Evolutionary conservation across 23 tunicate species (phyloP).

Genomic region (Halocynthia aurantium): DNA sequence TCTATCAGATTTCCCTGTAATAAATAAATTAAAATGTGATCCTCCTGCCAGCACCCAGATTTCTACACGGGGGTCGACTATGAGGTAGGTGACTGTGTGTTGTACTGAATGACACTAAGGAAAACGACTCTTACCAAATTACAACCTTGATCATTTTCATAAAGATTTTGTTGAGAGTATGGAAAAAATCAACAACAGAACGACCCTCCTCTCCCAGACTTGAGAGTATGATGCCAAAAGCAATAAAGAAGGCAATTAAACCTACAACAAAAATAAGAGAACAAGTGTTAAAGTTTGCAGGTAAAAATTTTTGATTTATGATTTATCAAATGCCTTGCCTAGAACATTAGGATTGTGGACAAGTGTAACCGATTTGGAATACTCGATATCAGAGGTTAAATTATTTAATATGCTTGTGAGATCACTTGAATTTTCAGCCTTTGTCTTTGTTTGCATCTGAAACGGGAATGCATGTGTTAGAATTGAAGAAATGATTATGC

Average conservation of each 20-base stretch:
- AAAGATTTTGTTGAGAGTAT: constrained; percentile 46
- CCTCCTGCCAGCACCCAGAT: no score
- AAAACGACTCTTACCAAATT: constrained; percentile 45
- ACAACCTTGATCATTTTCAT: constrained; percentile 77
- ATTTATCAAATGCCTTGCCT: constrained; percentile 2
- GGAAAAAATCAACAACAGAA: constrained; percentile 41
- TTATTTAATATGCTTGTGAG: no score
- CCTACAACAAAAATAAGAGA: constrained; percentile 31
- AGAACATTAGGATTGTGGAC: constrained; percentile 20
- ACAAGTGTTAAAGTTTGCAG: background rate
- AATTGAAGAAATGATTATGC: no score
- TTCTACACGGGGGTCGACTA: no score
- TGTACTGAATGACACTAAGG: no score
- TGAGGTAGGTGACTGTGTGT: no score
- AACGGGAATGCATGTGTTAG: no score
- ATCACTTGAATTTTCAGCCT: no score
- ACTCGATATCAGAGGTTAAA: background rate
- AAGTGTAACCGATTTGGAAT: background rate
- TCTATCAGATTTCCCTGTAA: no score
- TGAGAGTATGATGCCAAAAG: constrained; percentile 66
- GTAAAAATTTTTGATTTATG: background rate
- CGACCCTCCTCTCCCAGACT: constrained; percentile 52
- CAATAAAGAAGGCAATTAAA: constrained; percentile 45
- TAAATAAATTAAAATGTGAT: no score
- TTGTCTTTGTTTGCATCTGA: no score